phyloP scores from a whole-genome alignment of 1,140 invertebrate genomes.

The Leptonema lineaticorne region DNA sequence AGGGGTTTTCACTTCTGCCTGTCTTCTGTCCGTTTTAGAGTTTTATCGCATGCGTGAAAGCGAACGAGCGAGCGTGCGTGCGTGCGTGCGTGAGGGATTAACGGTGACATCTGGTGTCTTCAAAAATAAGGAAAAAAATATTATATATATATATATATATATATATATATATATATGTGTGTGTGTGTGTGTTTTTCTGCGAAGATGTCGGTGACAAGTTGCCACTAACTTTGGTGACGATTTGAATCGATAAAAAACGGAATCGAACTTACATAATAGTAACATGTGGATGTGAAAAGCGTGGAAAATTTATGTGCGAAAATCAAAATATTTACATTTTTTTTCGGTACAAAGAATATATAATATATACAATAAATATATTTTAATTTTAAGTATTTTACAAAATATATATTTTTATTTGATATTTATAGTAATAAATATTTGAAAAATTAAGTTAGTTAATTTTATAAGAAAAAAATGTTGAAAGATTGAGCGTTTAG shows the following conservation, averaged over 20 bases:
- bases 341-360: not conserved
- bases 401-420: no score
- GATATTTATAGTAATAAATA: no score
- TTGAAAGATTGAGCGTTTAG: no score
- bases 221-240: not conserved
- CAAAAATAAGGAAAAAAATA: not conserved
- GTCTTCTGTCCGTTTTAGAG: conserved; percentile 10
- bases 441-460: no score
- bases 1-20: not conserved
- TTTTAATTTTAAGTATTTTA: no score
- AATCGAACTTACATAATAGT: not conserved
- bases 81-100: not conserved
- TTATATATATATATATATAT: not conserved
- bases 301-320: no score
- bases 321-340: not conserved
- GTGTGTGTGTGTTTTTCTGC: no score
- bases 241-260: not conserved
- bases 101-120: conserved; percentile 15
- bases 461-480: no score
- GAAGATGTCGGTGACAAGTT: not conserved
- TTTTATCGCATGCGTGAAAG: not conserved
- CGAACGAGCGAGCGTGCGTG: not conserved
- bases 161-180: no score
- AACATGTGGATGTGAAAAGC: not conserved
- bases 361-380: not conserved